Evolutionary conservation across 2,797 vertebrate genomes (phyloP).

Genomic region (Leucoraja ocellata): DNA sequence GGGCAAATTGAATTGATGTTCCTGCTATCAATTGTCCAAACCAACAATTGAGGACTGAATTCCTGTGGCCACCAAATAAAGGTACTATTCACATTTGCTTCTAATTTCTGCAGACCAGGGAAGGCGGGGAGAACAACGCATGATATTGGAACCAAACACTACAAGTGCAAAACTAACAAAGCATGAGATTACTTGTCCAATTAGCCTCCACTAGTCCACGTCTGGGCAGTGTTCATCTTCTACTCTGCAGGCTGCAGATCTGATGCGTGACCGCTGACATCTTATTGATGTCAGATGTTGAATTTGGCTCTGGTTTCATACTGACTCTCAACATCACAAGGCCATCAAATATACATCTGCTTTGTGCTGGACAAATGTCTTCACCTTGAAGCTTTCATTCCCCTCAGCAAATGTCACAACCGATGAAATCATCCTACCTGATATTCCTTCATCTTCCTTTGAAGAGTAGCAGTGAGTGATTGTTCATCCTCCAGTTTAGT

Average conservation of each 20-base stretch:
- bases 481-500: conserved; percentile 62
- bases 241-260: not conserved
- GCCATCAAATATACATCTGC: not conserved
- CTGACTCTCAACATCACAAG: no score
- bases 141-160: not conserved
- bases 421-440: conserved; percentile 54
- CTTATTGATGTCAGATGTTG: not conserved
- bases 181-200: not conserved
- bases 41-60: not conserved
- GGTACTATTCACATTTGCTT: not conserved
- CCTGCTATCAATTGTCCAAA: not conserved
- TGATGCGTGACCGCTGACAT: no score
- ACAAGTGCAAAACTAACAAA: not conserved
- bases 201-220: not conserved
- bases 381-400: no score
- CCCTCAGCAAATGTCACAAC: not conserved
- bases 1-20: not conserved
- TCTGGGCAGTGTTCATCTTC: not conserved
- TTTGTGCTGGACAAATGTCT: not conserved
- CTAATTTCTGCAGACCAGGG: not conserved
- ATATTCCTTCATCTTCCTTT: conserved; percentile 61
- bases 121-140: not conserved
- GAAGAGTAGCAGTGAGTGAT: conserved; percentile 53
- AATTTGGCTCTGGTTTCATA: not conserved
- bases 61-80: not conserved